A percentile compares a stretch with the other conserved stretches of the same genome.
Conservation (phyloP, 2,113 vertebrate species). For the Boleophthalmus pectinirostris region DNA sequence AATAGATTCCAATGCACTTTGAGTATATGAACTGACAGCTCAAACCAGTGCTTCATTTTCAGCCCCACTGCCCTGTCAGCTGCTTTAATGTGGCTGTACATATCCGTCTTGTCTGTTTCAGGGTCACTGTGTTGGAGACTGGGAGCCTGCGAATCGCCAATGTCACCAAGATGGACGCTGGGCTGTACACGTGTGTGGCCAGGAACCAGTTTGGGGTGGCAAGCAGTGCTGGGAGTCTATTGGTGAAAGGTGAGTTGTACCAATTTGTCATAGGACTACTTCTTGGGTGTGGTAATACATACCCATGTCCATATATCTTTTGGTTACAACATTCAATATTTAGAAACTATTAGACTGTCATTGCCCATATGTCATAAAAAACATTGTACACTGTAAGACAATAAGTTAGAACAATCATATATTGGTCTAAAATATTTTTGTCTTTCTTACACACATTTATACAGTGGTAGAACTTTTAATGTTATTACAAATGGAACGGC, state of each 20-base stretch:
- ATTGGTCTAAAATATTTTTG: neutral
- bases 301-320: neutral
- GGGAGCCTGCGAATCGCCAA: conserved; percentile 92
- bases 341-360: too few relatives aligned
- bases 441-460: neutral
- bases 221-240: conserved; percentile 87
- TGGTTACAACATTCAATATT: too few relatives aligned
- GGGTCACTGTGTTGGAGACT: conserved; percentile 86
- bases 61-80: conserved; percentile 6
- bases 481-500: neutral
- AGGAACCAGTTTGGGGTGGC: conserved; percentile 92
- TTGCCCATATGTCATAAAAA: too few relatives aligned
- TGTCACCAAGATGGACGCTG: conserved; percentile 87
- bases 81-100: neutral
- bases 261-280: neutral
- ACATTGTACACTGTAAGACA: too few relatives aligned
- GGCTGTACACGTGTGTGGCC: conserved; percentile 91
- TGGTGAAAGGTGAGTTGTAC: conserved; percentile 87
- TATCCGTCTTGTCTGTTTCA: conserved; percentile 61
- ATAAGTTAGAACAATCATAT: too few relatives aligned
- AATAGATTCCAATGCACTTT: conserved; percentile 16
- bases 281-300: neutral
- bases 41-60: conserved; percentile 9
- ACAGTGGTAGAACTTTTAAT: neutral
- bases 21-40: conserved; percentile 21